Evolutionary conservation across 2,797 vertebrate species (phyloP).

Genomic region (Pseudochaenichthys georgianus): DNA sequence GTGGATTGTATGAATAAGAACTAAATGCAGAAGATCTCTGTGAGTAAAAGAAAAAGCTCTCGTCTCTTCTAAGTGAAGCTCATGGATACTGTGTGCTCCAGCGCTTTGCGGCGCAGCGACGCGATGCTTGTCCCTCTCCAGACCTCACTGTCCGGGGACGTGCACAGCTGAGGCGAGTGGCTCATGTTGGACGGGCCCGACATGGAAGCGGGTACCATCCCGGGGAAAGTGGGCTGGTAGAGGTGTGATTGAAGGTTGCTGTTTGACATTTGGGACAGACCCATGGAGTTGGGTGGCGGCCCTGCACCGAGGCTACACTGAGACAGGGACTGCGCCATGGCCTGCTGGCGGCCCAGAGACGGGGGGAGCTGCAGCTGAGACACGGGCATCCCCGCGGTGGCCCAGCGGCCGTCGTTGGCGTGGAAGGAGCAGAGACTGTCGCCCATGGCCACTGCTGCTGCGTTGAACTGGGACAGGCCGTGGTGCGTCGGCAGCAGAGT

Average conservation of each 20-base stretch:
- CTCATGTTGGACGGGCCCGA: constrained; percentile 93
- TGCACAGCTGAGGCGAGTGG: constrained; percentile 96
- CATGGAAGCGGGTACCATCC: constrained; percentile 93
- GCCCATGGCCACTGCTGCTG: constrained; percentile 94
- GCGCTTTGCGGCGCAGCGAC: constrained; percentile 96
- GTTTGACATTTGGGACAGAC: constrained; percentile 94
- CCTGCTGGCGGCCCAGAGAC: constrained; percentile 92
- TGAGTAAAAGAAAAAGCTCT: constrained; percentile 81
- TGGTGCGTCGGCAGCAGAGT: constrained; percentile 93
- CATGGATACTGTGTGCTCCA: constrained; percentile 99
- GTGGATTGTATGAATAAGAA: constrained; percentile 39
- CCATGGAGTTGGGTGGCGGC: constrained; percentile 94
- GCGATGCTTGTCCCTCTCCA: constrained; percentile 99
- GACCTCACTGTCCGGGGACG: constrained; percentile 97
- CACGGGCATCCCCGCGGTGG: constrained; percentile 92
- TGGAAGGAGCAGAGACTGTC: constrained; percentile 98
- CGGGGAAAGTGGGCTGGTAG: constrained; percentile 96
- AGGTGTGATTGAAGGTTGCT: constrained; percentile 95
- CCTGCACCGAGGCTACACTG: constrained; percentile 95
- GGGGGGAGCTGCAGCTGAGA: constrained; percentile 94
- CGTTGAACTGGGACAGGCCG: constrained; percentile 91
- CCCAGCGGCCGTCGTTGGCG: constrained; percentile 97
- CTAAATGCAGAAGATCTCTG: constrained; percentile 34
- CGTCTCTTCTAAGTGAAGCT: constrained; percentile 91
- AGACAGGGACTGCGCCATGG: constrained; percentile 95